Base-by-base conservation (phyloP, 2,888 invertebrate species). In the Erpobdella octoculata region DNA sequence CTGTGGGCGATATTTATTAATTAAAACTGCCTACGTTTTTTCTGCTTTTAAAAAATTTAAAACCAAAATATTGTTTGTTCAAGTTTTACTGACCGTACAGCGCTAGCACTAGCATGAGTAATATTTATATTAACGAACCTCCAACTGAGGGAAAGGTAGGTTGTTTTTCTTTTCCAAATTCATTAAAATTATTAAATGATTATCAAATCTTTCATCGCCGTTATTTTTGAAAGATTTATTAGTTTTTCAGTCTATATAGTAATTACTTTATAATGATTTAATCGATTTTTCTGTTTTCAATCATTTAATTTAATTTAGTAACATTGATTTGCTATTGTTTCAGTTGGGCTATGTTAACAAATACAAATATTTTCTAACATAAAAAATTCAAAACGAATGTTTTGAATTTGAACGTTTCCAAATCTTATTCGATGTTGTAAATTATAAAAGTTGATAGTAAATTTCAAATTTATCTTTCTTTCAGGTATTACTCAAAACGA, bases 111-210 rank as follows among this genome's bases (percentile, higher is more conserved):
- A 3, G 68, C 69, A 97, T 97, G 96, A 96, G 95, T 87, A 96
- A 91, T 79, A 92, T 96, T 82, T 97, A 97, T 80, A 93, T 97
- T 79, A 91, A 93, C 82, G 97, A 97, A 85, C 97, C 97, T 15
- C 92, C 93, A 12, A 92, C 96, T 0, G 87, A 89, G 62, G 97
- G 95, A 78, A 96, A 97, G 87, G 94, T 93, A 87, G 83, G 78
- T 58, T 35, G n/a, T n/a, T n/a, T n/a, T n/a, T n/a, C n/a, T n/a
- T n/a, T n/a, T n/a, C n/a, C n/a, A n/a, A n/a, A n/a, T n/a, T n/a
- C n/a, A n/a, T n/a, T n/a, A n/a, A n/a, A n/a, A n/a, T n/a, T n/a
- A n/a, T n/a, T n/a, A n/a, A n/a, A n/a, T n/a, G n/a, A n/a, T n/a
- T n/a, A n/a, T n/a, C n/a, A n/a, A n/a, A n/a, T n/a, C n/a, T n/a